Evolutionary conservation across 2,797 vertebrate genomes (phyloP).

Genomic region (Perodicticus potto): DNA sequence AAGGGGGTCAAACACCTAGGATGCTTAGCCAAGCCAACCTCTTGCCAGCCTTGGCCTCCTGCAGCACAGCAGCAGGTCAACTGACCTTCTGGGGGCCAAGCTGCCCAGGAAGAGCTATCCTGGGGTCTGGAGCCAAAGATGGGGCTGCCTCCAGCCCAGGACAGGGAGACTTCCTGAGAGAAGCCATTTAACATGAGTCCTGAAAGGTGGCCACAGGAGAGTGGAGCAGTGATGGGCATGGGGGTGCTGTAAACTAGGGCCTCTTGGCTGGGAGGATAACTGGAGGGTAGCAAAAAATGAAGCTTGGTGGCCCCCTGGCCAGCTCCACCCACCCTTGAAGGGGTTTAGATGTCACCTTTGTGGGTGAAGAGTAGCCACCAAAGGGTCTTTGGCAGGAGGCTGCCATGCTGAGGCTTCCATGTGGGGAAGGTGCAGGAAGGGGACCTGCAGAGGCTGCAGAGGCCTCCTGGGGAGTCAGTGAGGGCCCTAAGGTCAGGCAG

Average conservation of each 20-base stretch:
- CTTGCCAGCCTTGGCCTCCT: not conserved
- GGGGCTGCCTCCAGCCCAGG: fast-evolving
- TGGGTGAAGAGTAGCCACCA: fast-evolving
- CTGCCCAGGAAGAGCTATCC: too few species aligned
- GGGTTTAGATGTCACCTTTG: not conserved
- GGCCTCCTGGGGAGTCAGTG: not conserved
- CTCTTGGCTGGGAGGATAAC: not conserved
- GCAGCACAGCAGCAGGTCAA: not conserved
- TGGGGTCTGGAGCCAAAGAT: not conserved
- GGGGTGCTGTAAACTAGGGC: not conserved
- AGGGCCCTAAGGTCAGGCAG: not conserved
- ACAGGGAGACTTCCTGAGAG: too few species aligned
- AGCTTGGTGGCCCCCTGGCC: not conserved
- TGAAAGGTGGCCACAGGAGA: not conserved
- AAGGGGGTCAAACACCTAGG: not conserved
- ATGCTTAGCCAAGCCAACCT: not conserved
- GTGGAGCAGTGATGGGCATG: fast-evolving
- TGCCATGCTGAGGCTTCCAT: not conserved
- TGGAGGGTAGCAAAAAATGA: not conserved
- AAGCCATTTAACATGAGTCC: not conserved
- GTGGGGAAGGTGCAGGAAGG: not conserved
- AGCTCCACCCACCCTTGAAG: not conserved
- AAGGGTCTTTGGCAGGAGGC: not conserved
- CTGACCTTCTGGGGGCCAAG: not conserved
- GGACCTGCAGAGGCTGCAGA: not conserved